Conservation (phyloP, 2,888 invertebrate genomes). For the Eupithecia subfuscata region DNA sequence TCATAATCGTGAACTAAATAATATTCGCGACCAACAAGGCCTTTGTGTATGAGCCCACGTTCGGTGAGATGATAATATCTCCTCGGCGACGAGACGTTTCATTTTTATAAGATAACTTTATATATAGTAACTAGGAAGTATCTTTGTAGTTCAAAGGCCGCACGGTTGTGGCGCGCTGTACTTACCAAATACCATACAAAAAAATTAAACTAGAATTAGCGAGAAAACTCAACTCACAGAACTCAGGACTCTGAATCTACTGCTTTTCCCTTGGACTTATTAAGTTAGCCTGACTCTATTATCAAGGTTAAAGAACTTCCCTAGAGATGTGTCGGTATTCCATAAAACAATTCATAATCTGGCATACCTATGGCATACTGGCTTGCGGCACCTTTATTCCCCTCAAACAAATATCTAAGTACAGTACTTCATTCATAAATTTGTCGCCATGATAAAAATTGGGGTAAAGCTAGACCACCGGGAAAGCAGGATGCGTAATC, state of each 20-base stretch:
- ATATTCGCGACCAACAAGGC: not conserved
- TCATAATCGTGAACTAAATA: not conserved
- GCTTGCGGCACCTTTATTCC: slow-evolving; percentile 51
- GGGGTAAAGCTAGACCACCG: slow-evolving; percentile 73
- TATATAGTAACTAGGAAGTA: no score
- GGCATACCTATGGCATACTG: not conserved
- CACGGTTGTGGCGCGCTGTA: not conserved
- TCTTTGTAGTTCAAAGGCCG: no score
- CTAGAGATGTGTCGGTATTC: not conserved
- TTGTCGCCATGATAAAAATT: slow-evolving; percentile 72
- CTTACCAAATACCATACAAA: not conserved
- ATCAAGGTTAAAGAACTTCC: not conserved
- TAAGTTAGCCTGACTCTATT: not conserved
- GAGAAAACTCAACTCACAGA: not conserved
- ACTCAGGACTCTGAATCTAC: not conserved
- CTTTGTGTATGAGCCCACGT: not conserved
- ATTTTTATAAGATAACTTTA: not conserved
- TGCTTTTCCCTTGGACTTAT: not conserved
- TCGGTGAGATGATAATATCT: not conserved
- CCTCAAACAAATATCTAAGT: slow-evolving; percentile 50
- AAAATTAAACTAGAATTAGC: not conserved
- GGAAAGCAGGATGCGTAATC: slow-evolving; percentile 79
- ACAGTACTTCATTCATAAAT: slow-evolving; percentile 73
- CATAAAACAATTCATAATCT: slow-evolving; percentile 1
- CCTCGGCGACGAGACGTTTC: not conserved